These are phyloP conservation scores for Pollachius pollachius DNA, from an alignment of 2,113 vertebrate species.

Conservation along the genomic window DNA sequence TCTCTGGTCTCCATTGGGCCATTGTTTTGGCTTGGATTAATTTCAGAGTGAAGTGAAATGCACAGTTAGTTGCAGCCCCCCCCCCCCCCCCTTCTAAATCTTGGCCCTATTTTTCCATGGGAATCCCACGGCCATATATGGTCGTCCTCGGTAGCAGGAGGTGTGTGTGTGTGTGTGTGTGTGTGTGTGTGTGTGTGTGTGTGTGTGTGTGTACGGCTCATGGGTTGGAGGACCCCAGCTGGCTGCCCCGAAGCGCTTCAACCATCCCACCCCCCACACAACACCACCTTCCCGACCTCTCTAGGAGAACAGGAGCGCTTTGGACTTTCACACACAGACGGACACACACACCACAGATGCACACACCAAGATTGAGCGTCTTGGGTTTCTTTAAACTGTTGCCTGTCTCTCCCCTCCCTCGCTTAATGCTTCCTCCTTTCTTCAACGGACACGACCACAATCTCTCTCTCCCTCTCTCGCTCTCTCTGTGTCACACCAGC, in stretches of 20 bases:
- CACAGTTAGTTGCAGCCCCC: constrained; percentile 56
- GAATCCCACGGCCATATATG: constrained; percentile 95
- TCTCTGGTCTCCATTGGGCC: neutral
- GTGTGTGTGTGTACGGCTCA: constrained; percentile 20
- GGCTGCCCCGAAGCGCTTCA: constrained; percentile 60
- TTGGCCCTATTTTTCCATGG: constrained; percentile 77
- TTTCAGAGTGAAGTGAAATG: constrained; percentile 63
- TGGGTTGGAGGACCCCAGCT: constrained; percentile 68
- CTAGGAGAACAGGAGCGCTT: constrained; percentile 49
- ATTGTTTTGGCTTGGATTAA: constrained; percentile 32
- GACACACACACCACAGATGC: constrained; percentile 23
- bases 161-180: constrained; percentile 3
- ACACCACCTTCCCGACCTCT: constrained; percentile 39
- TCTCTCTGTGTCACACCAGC: constrained; percentile 33
- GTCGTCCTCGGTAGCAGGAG: constrained; percentile 73
- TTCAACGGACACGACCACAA: constrained; percentile 22
- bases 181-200: constrained; percentile 8
- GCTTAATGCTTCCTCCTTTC: neutral
- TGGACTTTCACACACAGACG: constrained; percentile 39
- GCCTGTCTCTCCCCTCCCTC: neutral
- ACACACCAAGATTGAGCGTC: neutral
- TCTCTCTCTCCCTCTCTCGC: constrained; percentile 26
- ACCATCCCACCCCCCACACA: constrained; percentile 54
- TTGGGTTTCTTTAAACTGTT: neutral
- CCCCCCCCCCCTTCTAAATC: constrained; percentile 48